Percentiles rank a stretch among this genome's conserved stretches.
Evolutionary conservation across 2,888 invertebrate species (phyloP).

Genomic region (Leistus spinibarbis): DNA sequence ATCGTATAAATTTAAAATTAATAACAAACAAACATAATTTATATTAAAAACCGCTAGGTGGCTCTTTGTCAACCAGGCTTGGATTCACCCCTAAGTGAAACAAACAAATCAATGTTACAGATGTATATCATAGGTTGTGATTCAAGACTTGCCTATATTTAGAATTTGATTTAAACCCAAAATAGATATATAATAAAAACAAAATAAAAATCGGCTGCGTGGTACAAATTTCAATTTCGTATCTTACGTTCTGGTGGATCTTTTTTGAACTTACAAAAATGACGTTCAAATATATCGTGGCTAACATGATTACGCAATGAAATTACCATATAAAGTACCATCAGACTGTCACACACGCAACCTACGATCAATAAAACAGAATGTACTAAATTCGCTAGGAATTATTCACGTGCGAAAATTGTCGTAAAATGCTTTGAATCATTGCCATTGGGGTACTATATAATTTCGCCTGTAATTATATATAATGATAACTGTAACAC

Average conservation of each 20-base stretch:
- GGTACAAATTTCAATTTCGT: not conserved
- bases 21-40: no score
- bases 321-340: conserved; percentile 30
- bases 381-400: not conserved
- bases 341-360: conserved; percentile 12
- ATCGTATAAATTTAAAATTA: no score
- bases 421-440: not conserved
- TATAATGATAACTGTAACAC: not conserved
- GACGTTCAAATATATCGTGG: conserved; percentile 13
- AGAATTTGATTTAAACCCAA: no score
- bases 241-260: not conserved
- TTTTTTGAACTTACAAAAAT: conserved; percentile 4
- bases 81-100: no score
- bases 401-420: conserved; percentile 1
- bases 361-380: not conserved
- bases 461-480: not conserved
- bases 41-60: no score
- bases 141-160: no score
- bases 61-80: no score
- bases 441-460: not conserved
- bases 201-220: not conserved
- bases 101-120: no score
- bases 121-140: no score
- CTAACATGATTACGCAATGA: conserved; percentile 32
- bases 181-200: not conserved